Percentiles rank a stretch among this genome's conserved stretches.
These are phyloP conservation scores for Epinephelus coioides DNA, from an alignment of 2,797 vertebrate genomes.

Conservation along the genomic window DNA sequence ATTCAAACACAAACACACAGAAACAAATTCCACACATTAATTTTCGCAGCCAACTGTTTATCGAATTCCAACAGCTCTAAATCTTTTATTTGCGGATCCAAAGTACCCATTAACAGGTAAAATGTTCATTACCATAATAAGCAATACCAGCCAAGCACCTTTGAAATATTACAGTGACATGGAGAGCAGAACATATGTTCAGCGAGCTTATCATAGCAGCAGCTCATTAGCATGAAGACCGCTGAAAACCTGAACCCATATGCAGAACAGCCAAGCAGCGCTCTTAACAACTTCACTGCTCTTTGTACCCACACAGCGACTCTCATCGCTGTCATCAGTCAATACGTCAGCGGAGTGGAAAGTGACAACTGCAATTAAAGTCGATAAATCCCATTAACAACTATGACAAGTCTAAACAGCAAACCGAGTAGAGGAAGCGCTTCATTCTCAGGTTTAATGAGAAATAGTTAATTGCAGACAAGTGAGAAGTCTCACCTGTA, in stretches of 20 bases:
- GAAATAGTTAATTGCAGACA: slow-evolving; percentile 44
- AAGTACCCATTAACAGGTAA: slow-evolving; percentile 58
- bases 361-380: slow-evolving; percentile 60
- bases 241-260: slow-evolving; percentile 51
- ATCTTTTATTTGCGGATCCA: slow-evolving; percentile 57
- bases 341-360: slow-evolving; percentile 33
- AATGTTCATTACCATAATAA: slow-evolving; percentile 71
- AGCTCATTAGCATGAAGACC: slow-evolving; percentile 69
- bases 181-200: slow-evolving; percentile 71
- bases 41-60: slow-evolving; percentile 67
- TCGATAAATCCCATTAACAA: slow-evolving; percentile 47
- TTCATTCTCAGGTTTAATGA: slow-evolving; percentile 23
- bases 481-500: slow-evolving; percentile 9
- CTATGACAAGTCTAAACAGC: slow-evolving; percentile 25
- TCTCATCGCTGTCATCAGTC: slow-evolving; percentile 20
- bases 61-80: slow-evolving; percentile 67
- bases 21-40: slow-evolving; percentile 15
- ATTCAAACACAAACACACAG: slow-evolving; percentile 19
- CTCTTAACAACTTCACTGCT: slow-evolving; percentile 49
- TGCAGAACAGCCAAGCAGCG: slow-evolving; percentile 36
- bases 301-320: slow-evolving; percentile 53
- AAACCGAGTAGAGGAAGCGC: slow-evolving; percentile 18
- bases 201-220: slow-evolving; percentile 49
- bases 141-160: slow-evolving; percentile 52
- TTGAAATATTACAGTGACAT: slow-evolving; percentile 57